A percentile compares a stretch with the other conserved stretches of the same genome.
Conservation (phyloP, 2,113 vertebrate genomes). For the Psittacula cyanocephala region DNA sequence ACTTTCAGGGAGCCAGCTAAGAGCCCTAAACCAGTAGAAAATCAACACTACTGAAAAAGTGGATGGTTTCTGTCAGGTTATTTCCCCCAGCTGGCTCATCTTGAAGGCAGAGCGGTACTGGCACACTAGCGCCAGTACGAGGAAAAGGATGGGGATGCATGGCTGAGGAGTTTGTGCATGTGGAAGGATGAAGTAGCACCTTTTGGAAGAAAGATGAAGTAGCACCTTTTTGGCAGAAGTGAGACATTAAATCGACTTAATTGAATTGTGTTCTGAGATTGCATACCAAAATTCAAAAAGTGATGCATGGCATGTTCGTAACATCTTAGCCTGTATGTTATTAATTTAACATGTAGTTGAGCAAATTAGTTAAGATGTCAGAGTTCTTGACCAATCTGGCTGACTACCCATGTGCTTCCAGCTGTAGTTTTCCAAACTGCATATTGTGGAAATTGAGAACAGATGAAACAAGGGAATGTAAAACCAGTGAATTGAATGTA, state of each 20-base stretch:
- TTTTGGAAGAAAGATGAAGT: background rate
- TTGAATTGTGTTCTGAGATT: background rate
- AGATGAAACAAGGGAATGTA: slow-evolving; percentile 29
- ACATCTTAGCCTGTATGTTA: background rate
- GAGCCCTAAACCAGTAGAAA: background rate
- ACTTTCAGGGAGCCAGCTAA: background rate
- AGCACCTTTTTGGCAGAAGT: background rate
- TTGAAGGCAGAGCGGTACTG: background rate
- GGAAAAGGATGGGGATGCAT: background rate
- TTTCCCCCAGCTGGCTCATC: background rate
- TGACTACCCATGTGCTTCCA: background rate
- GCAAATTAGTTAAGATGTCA: background rate
- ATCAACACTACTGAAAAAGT: background rate
- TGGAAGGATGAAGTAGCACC: background rate
- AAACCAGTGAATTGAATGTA: slow-evolving; percentile 28
- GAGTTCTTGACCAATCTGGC: background rate
- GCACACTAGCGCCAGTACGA: fast-evolving
- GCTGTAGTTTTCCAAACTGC: background rate
- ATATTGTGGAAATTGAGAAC: background rate
- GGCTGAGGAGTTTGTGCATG: background rate
- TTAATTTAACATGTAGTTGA: background rate
- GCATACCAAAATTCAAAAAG: background rate
- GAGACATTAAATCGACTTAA: background rate
- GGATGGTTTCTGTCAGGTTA: background rate
- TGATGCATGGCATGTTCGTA: background rate